These are phyloP conservation scores for Drosophila navojoa DNA, from an alignment of 1,140 invertebrate genomes.

Conservation along the genomic window DNA sequence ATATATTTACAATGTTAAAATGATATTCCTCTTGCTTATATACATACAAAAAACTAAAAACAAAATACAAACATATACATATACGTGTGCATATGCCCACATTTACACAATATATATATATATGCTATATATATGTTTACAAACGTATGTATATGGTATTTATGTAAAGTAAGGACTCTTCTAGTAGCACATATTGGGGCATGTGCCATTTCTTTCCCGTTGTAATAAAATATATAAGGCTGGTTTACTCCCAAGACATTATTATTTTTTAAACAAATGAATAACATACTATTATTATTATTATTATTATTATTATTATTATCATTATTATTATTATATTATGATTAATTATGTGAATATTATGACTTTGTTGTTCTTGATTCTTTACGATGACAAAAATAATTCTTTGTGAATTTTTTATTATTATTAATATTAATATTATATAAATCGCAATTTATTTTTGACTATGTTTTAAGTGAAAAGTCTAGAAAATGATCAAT, in stretches of 20 bases:
- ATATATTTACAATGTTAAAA: conserved; percentile 64
- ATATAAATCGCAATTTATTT: conserved; percentile 47
- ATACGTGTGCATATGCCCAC: conserved; percentile 56
- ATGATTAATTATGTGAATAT: conserved; percentile 35
- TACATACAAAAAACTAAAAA: conserved; percentile 46
- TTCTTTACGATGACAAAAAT: conserved; percentile 18
- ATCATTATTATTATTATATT: conserved; percentile 15
- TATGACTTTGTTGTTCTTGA: conserved; percentile 37
- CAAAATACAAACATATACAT: conserved; percentile 47
- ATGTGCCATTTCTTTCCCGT: conserved; percentile 76
- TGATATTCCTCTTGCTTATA: conserved; percentile 79
- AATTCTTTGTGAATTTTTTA: conserved; percentile 33
- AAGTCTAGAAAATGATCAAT: not conserved
- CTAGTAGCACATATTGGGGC: conserved; percentile 47
- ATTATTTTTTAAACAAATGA: conserved; percentile 67
- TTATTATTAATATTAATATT: conserved; percentile 1
- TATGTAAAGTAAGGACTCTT: conserved; percentile 20
- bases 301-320: conserved; percentile 13
- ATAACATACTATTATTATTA: conserved; percentile 39
- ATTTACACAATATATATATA: conserved; percentile 43
- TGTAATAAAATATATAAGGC: conserved; percentile 83
- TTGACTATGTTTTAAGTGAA: conserved; percentile 38
- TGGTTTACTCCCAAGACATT: conserved; percentile 84
- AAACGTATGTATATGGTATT: conserved; percentile 15
- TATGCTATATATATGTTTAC: conserved; percentile 35